Evolutionary conservation across 2,888 invertebrate genomes (phyloP).

Genomic region (Caenorhabditis sp.): DNA sequence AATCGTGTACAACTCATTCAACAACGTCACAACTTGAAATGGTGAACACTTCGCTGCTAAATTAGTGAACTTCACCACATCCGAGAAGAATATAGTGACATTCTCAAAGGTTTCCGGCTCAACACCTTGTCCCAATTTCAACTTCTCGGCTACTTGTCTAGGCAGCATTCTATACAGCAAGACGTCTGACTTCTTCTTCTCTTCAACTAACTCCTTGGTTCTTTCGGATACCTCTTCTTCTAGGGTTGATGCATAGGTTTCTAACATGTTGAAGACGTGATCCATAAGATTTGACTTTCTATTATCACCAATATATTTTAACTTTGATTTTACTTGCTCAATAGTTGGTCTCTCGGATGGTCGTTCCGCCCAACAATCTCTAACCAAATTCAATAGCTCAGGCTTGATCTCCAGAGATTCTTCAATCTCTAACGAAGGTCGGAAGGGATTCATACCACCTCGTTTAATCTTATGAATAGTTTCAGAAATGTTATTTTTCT

Average conservation of each 20-base stretch:
- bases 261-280: slow-evolving; percentile 64
- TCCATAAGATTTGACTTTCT: slow-evolving; percentile 61
- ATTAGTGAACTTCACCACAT: slow-evolving; percentile 60
- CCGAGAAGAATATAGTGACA: slow-evolving; percentile 62
- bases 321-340: slow-evolving; percentile 36
- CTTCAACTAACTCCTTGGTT: slow-evolving; percentile 58
- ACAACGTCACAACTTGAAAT: slow-evolving; percentile 57
- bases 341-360: slow-evolving; percentile 55
- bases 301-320: slow-evolving; percentile 22
- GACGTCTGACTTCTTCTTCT: slow-evolving; percentile 66
- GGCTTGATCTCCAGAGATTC: slow-evolving; percentile 13
- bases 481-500: slow-evolving; percentile 43
- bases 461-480: slow-evolving; percentile 38
- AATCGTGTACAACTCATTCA: slow-evolving; percentile 66
- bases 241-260: slow-evolving; percentile 54
- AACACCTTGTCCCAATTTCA: slow-evolving; percentile 57
- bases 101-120: slow-evolving; percentile 58
- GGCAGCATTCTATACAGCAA: slow-evolving; percentile 65
- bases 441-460: slow-evolving; percentile 34
- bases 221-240: slow-evolving; percentile 55
- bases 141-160: slow-evolving; percentile 52
- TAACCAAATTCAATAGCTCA: slow-evolving; percentile 44
- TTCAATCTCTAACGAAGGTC: slow-evolving; percentile 20
- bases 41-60: slow-evolving; percentile 56
- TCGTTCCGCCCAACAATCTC: slow-evolving; percentile 62